A percentile compares a stretch with the other conserved stretches of the same genome.
These are phyloP conservation scores for Trichacis sp. DNA, from an alignment of 2,888 invertebrate species.

Conservation along the genomic window DNA sequence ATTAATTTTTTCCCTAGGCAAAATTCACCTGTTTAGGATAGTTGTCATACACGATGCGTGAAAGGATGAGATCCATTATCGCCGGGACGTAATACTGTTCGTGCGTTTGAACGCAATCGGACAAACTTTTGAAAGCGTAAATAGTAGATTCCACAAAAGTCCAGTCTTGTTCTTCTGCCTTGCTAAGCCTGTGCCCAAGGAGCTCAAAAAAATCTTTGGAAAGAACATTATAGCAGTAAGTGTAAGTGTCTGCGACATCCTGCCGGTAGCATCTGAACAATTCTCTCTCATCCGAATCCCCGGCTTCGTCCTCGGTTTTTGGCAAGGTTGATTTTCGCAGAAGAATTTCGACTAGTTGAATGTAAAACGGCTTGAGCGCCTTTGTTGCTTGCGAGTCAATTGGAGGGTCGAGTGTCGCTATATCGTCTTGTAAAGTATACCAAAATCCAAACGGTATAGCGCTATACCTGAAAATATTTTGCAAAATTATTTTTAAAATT, in stretches of 20 bases:
- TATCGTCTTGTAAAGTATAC: constrained; percentile 86
- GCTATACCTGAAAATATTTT: constrained; percentile 75
- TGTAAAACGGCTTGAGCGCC: constrained; percentile 80
- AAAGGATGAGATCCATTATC: constrained; percentile 65
- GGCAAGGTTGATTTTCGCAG: constrained; percentile 86
- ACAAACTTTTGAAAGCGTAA: constrained; percentile 72
- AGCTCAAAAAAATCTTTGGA: constrained; percentile 79
- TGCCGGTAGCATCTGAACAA: constrained; percentile 77
- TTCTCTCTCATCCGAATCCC: constrained; percentile 82
- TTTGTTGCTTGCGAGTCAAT: constrained; percentile 50
- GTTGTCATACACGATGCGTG: constrained; percentile 58
- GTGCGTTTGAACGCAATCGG: constrained; percentile 69
- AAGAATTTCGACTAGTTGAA: constrained; percentile 81
- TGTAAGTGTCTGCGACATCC: constrained; percentile 87
- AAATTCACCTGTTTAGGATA: constrained; percentile 60
- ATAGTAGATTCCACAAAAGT: constrained; percentile 71
- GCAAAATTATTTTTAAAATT: too few relatives aligned
- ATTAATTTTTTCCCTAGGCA: too few relatives aligned
- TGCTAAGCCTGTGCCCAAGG: constrained; percentile 76
- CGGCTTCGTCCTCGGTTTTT: constrained; percentile 55
- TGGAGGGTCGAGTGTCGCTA: constrained; percentile 55
- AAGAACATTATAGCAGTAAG: constrained; percentile 89
- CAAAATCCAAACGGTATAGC: constrained; percentile 90
- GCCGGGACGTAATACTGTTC: constrained; percentile 70
- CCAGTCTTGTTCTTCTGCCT: constrained; percentile 72